Evolutionary conservation across 2,888 invertebrate species (phyloP).

Genomic region (Xanthia icteritia): DNA sequence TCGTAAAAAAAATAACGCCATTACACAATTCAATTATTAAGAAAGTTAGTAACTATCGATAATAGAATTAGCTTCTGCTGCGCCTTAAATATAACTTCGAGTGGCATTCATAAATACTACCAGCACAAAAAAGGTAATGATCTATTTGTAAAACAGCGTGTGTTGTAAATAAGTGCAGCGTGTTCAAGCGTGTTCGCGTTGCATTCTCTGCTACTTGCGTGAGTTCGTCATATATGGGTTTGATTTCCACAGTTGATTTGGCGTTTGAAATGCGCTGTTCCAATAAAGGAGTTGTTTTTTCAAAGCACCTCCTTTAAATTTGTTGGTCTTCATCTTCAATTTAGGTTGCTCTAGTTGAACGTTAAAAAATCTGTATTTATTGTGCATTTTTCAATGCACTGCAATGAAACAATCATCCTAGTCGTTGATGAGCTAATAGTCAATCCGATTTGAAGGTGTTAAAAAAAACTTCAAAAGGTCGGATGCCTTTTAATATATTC

Average conservation of each 20-base stretch:
- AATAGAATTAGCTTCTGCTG: conserved; percentile 21
- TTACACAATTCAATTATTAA: conserved; percentile 26
- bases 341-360: not conserved
- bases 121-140: conserved; percentile 26
- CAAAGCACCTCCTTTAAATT: not conserved
- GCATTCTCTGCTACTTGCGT: conserved; percentile 38
- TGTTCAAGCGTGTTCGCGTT: conserved; percentile 33
- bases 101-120: conserved; percentile 23
- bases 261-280: not conserved
- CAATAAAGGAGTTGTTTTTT: not conserved
- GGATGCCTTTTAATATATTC: not conserved
- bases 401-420: not conserved
- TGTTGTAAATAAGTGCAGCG: conserved; percentile 39
- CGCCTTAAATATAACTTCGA: conserved; percentile 36
- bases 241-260: conserved; percentile 19
- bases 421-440: conserved; percentile 3
- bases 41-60: conserved; percentile 24
- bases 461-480: not conserved
- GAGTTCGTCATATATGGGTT: conserved; percentile 19
- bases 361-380: not conserved
- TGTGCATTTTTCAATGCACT: not conserved
- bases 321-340: not conserved
- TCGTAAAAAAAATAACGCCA: not conserved
- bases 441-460: not conserved
- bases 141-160: conserved; percentile 54